Evolutionary conservation across 30 jellyfish, hydroid and myxozoan species (phyloP), one percentile per base, ranked within the genome.

Genomic region (Catostylus mosaicus): DNA sequence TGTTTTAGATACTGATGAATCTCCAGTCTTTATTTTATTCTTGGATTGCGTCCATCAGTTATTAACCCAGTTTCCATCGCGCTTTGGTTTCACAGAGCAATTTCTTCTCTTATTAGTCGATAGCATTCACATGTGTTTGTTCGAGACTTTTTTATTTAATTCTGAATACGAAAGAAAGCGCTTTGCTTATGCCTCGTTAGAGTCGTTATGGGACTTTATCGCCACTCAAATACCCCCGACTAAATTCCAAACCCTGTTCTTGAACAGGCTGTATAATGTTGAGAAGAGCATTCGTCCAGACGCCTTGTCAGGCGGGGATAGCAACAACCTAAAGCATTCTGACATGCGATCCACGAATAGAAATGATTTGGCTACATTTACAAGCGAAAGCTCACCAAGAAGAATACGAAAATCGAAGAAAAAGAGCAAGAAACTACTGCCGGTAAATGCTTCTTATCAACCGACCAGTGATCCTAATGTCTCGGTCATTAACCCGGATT

Each of bases 21-120:
- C 97, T 3, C 98, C 98, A 6, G 75, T 92, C 29, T 92, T 92
- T 87, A 60, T 92, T 34, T 34, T 92, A 48, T 92, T 92, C 80
- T 68, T 92, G 5, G 96, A 92, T 75, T 92, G 98, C 64, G 59
- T 92, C 2, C 98, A 92, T 48, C 96, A 92, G 63, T 10, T 92
- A 52, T 29, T 83, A 40, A 67, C 68, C 4, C 98, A 92, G 46
- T 82, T 66, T 46, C 98, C 98, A 65, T 27, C 84, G 7, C 66
- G 64, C 22, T 92, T 92, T 43, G 98, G 91, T 43, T 92, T 57
- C 89, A 92, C 88, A 12, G 98, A 92, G 60, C 96, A 85, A 30
- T 92, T 85, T 75, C 89, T 92, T 14, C 47, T 86, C 32, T 52
- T 86, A 67, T 11, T 92, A 24, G 82, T 86, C 32, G 98, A 92